These are phyloP conservation scores for Eumacrocentrus americanus DNA, from an alignment of 2,888 invertebrate species.

Conservation along the genomic window DNA sequence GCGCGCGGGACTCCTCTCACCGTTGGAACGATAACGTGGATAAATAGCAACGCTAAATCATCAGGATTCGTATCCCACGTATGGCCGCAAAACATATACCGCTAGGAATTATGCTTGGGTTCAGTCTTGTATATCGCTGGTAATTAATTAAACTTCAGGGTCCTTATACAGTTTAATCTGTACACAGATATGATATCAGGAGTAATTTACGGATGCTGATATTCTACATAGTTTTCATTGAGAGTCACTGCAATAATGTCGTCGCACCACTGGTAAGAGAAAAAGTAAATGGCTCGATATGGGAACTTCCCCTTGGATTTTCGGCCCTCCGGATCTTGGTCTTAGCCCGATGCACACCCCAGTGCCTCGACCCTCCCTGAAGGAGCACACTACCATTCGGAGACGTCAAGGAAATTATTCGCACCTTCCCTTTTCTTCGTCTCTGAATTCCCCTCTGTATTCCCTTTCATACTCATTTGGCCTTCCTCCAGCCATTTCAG, in stretches of 20 bases:
- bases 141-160: too few relatives aligned
- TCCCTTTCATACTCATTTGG: slow-evolving; percentile 28
- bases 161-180: too few relatives aligned
- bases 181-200: neutral
- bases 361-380: slow-evolving; percentile 31
- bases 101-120: too few relatives aligned
- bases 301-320: slow-evolving; percentile 36
- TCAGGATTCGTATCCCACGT: too few relatives aligned
- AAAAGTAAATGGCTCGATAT: slow-evolving; percentile 41
- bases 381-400: slow-evolving; percentile 23
- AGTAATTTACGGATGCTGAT: neutral
- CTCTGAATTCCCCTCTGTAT: slow-evolving; percentile 26
- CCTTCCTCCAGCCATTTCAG: slow-evolving; percentile 31
- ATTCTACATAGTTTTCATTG: slow-evolving; percentile 22
- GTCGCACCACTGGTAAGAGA: slow-evolving; percentile 24
- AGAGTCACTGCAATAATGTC: slow-evolving; percentile 41
- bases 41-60: too few relatives aligned
- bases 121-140: too few relatives aligned
- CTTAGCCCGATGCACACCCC: slow-evolving; percentile 30
- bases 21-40: too few relatives aligned
- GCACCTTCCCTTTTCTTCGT: slow-evolving; percentile 39
- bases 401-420: slow-evolving; percentile 43
- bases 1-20: too few relatives aligned
- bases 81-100: too few relatives aligned
- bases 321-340: slow-evolving; percentile 33